Percentiles rank a stretch among this genome's conserved stretches.
These are phyloP conservation scores for Drosophila cyrtoloma DNA, from an alignment of 2,888 invertebrate genomes.

Conservation along the genomic window DNA sequence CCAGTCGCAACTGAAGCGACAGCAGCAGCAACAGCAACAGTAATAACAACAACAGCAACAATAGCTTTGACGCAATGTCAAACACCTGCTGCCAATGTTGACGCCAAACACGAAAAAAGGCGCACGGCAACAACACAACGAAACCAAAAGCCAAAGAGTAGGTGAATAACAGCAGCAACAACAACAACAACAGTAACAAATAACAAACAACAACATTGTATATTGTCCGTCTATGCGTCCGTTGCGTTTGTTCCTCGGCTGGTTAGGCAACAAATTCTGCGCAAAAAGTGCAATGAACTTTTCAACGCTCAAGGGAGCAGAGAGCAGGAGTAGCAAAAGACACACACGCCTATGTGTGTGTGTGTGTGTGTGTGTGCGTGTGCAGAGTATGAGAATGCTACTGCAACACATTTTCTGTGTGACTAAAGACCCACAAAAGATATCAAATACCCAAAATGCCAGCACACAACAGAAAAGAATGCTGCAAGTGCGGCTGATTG, in stretches of 20 bases:
- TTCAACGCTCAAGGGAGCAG: constrained; percentile 60
- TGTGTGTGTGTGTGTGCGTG: constrained; percentile 20
- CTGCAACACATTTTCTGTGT: constrained; percentile 55
- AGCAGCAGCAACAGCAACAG: constrained; percentile 56
- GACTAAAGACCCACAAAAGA: constrained; percentile 68
- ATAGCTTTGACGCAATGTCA: constrained; percentile 77
- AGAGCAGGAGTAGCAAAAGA: constrained; percentile 35
- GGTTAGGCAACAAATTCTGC: constrained; percentile 80
- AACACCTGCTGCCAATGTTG: constrained; percentile 81
- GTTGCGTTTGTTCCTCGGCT: constrained; percentile 73
- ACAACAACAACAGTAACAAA: constrained; percentile 17
- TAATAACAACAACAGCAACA: constrained; percentile 56
- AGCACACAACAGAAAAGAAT: constrained; percentile 23
- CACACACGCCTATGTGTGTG: constrained; percentile 14
- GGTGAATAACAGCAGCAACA: constrained; percentile 58
- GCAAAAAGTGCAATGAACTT: constrained; percentile 78
- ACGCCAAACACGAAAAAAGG: constrained; percentile 79
- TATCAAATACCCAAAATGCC: constrained; percentile 69
- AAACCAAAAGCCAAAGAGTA: constrained; percentile 73
- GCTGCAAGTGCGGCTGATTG: background rate
- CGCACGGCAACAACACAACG: constrained; percentile 53
- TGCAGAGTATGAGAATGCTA: constrained; percentile 47
- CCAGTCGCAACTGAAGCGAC: constrained; percentile 46
- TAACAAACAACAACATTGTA: constrained; percentile 32
- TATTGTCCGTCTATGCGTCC: constrained; percentile 69